Evolutionary conservation across 2,888 invertebrate species (phyloP), one percentile per base, ranked within the genome.

Genomic region (Clitarchus hookeri): DNA sequence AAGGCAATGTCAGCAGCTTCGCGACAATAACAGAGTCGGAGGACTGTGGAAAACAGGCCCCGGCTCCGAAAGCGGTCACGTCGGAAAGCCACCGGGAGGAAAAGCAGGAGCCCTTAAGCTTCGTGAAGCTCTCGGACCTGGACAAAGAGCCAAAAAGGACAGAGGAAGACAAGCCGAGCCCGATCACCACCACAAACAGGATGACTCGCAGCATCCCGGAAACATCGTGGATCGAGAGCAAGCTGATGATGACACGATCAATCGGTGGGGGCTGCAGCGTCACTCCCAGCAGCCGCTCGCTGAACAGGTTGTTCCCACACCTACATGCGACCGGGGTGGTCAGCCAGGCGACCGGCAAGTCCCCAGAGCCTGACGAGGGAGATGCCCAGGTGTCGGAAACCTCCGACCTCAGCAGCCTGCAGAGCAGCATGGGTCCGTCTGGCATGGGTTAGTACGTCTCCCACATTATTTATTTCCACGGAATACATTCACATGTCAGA

Each of bases 81-180:
- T 16, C 82, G 0, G 23, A 19, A 8, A 23, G 65, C 6, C 23
- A 8, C 26, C 48, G 13, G 53, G n/a, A 23, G 19, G 84, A 86
- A 44, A 84, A 80, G 53, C 27, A 83, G 25, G 65, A 48, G 65
- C 65, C 19, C 23, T 27, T 80, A 92, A 44, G 92, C 92, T 96
- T 96, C 90, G 97, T 97, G 0, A 95, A 95, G 89, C 92, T 97
- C 12, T 97, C 97, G 0, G 97, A 97, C 90, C 93, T 97, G 91
- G 96, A 97, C 90, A 95, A 95, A 89, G 88, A 87, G 86, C 89
- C 88, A 78, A 85, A 84, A 27, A 88, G 86, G 84, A 86, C 78
- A 53, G 86, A 83, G 85, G 36, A 36, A 83, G 87, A 87, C 9
- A 77, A 84, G 12, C 84, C 85, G 27, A 84, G 86, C 4, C 87